Evolutionary conservation across 2,113 vertebrate species (phyloP).

Genomic region (Stegastes partitus): DNA sequence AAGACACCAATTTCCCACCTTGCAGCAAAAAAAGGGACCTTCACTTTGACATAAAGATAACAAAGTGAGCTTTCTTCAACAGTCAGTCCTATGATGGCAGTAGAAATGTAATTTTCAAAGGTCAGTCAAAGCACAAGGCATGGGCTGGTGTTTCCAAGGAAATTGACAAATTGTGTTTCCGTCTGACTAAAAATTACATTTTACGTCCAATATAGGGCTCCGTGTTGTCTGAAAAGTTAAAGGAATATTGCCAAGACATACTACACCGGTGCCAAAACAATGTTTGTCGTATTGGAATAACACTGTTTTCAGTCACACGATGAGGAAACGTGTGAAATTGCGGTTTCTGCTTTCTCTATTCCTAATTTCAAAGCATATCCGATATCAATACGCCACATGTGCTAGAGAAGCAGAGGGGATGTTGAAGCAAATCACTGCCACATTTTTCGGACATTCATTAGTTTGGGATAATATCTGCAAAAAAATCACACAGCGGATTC

Average conservation of each 20-base stretch:
- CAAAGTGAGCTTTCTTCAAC: slow-evolving; percentile 2
- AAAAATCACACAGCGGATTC: background rate
- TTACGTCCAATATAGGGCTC: background rate
- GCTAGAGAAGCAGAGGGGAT: background rate
- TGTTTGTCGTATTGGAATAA: too few relatives aligned
- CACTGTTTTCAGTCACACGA: too few relatives aligned
- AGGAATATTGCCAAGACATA: too few relatives aligned
- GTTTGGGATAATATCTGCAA: background rate
- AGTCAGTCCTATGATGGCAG: background rate
- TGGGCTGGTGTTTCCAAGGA: background rate
- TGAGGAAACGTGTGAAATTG: too few relatives aligned
- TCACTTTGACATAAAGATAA: slow-evolving; percentile 13
- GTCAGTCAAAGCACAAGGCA: background rate
- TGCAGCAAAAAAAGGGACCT: background rate
- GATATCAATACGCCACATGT: background rate
- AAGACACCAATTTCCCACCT: slow-evolving; percentile 11
- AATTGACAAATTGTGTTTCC: slow-evolving; percentile 5
- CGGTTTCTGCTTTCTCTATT: background rate
- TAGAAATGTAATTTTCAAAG: slow-evolving; percentile 8
- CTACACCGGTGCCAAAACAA: too few relatives aligned
- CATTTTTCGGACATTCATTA: background rate
- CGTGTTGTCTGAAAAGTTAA: background rate
- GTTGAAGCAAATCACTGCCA: too few relatives aligned
- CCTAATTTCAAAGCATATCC: background rate
- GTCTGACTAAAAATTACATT: background rate